Evolutionary conservation across 2,797 vertebrate species (phyloP).

Genomic region (Lithobates sylvaticus): DNA sequence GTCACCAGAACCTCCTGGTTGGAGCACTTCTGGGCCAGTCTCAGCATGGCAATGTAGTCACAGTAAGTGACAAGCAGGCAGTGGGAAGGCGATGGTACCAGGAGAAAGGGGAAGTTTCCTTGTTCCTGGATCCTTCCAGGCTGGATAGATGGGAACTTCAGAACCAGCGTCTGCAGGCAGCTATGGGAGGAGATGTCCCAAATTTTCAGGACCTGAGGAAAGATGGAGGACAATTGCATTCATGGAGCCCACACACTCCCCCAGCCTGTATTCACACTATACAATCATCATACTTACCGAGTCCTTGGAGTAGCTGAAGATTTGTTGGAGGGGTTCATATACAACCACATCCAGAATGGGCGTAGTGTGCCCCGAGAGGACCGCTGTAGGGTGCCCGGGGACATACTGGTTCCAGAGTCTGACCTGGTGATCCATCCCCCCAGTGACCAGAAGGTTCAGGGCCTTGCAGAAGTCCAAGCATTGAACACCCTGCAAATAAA

Average conservation of each 20-base stretch:
- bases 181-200: slow-evolving; percentile 73
- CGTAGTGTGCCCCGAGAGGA: slow-evolving; percentile 67
- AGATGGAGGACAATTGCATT: background rate
- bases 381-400: slow-evolving; percentile 60
- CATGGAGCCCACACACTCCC: too few species aligned
- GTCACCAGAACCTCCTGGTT: background rate
- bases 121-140: slow-evolving; percentile 68
- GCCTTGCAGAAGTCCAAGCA: slow-evolving; percentile 69
- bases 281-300: slow-evolving; percentile 63
- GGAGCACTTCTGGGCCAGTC: slow-evolving; percentile 13
- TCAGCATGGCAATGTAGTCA: slow-evolving; percentile 71
- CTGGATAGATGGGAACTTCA: slow-evolving; percentile 70
- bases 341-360: slow-evolving; percentile 66
- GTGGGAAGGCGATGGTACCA: slow-evolving; percentile 54
- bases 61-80: slow-evolving; percentile 70
- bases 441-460: slow-evolving; percentile 68
- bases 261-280: too few species aligned
- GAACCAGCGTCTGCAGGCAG: slow-evolving; percentile 69
- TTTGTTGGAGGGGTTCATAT: slow-evolving; percentile 64
- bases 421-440: slow-evolving; percentile 60
- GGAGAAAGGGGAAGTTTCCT: slow-evolving; percentile 71
- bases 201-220: slow-evolving; percentile 70
- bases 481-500: background rate
- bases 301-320: slow-evolving; percentile 75
- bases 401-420: slow-evolving; percentile 69